phyloP scores from a whole-genome alignment of 2,888 invertebrate species.

The Steromphala cineraria region DNA sequence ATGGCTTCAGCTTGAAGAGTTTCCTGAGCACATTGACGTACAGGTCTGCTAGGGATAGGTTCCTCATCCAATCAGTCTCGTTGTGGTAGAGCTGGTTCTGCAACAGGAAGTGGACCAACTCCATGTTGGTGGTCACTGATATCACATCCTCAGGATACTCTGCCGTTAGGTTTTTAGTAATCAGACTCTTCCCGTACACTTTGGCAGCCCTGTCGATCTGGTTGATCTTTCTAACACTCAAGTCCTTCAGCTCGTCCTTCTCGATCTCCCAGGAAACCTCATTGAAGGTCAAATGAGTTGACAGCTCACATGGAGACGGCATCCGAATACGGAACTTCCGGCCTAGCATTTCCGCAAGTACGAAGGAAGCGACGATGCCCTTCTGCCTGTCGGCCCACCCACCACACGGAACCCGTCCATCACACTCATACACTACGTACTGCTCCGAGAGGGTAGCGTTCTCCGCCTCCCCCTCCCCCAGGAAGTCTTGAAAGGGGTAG shows the following conservation, averaged over 20 bases:
- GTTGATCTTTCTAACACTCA: background rate
- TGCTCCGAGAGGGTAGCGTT: background rate
- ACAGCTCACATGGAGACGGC: slow-evolving; percentile 32
- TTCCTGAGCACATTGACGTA: background rate
- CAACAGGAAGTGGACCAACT: slow-evolving; percentile 21
- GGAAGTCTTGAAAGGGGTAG: too few species aligned
- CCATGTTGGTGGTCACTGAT: slow-evolving; percentile 26
- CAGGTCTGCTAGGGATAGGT: background rate
- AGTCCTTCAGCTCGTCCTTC: background rate
- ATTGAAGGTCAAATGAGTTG: slow-evolving; percentile 14
- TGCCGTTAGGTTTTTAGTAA: background rate
- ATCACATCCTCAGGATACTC: slow-evolving; percentile 4
- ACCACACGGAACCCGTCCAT: slow-evolving; percentile 23
- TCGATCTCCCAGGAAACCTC: slow-evolving; percentile 18
- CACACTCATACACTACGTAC: background rate
- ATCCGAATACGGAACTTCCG: slow-evolving; percentile 36
- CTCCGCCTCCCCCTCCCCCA: background rate
- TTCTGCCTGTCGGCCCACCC: slow-evolving; percentile 43
- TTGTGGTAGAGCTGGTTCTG: slow-evolving; percentile 6
- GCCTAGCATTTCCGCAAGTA: slow-evolving; percentile 31
- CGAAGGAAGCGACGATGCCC: slow-evolving; percentile 36
- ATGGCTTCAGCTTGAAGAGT: slow-evolving; percentile 2
- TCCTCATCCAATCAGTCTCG: background rate
- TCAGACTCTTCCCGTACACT: background rate
- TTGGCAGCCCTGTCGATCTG: slow-evolving; percentile 8